Conservation (phyloP, 2,113 vertebrate species). For the Penelope pileata region DNA sequence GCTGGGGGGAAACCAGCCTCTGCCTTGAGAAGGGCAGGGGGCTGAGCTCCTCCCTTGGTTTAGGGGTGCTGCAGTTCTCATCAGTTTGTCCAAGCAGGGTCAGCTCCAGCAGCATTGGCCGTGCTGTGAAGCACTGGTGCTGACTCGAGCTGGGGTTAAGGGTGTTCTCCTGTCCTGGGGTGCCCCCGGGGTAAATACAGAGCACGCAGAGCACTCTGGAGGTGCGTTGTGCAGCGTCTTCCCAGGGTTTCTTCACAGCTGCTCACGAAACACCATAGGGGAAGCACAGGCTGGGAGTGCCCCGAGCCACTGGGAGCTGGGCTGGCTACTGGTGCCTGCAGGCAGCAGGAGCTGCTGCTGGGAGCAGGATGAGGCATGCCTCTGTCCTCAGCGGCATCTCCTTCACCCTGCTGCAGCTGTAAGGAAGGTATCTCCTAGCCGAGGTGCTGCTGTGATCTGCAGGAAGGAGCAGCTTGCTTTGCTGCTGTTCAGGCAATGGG, state of each 20-base stretch:
- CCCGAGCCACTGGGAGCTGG: neutral
- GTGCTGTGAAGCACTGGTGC: too few species aligned
- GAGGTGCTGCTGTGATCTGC: rapidly evolving
- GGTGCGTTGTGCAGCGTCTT: neutral
- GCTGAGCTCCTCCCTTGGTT: neutral
- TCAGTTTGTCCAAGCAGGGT: neutral
- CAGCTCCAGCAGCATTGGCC: neutral
- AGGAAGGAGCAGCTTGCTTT: neutral
- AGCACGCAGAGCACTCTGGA: neutral
- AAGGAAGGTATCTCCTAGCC: neutral
- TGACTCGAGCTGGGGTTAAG: neutral
- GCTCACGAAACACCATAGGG: neutral
- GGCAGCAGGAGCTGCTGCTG: neutral
- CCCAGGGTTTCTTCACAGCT: neutral
- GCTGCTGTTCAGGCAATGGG: neutral
- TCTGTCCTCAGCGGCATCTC: neutral
- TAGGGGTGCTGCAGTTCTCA: neutral
- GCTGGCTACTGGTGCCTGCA: neutral
- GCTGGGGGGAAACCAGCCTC: neutral
- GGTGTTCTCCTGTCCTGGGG: neutral
- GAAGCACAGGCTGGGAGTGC: rapidly evolving
- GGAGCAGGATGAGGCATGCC: neutral
- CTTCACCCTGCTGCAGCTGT: neutral
- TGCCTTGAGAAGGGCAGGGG: neutral
- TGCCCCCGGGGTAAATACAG: rapidly evolving